These are phyloP conservation scores for Laspeyria flexula DNA, from an alignment of 2,888 invertebrate genomes.

Conservation along the genomic window DNA sequence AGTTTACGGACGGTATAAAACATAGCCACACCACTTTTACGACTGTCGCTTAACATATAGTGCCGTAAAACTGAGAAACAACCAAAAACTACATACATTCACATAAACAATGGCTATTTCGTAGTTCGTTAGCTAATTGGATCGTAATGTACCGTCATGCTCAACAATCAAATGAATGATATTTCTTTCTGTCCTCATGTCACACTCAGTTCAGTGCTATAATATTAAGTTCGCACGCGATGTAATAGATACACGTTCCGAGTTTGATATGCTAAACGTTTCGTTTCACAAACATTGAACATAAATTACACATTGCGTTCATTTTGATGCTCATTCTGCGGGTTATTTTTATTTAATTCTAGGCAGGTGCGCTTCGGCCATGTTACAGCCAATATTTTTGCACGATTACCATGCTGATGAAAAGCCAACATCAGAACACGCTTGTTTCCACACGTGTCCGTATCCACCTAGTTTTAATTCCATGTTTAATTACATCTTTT, in stretches of 20 bases:
- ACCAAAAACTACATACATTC: slow-evolving; percentile 64
- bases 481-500: slow-evolving; percentile 60
- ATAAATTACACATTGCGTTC: slow-evolving; percentile 68
- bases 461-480: slow-evolving; percentile 65
- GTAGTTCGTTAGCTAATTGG: slow-evolving; percentile 76
- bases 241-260: slow-evolving; percentile 27
- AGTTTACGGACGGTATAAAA: slow-evolving; percentile 78
- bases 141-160: slow-evolving; percentile 62
- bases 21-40: slow-evolving; percentile 75
- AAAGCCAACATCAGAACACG: slow-evolving; percentile 79
- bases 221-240: slow-evolving; percentile 36
- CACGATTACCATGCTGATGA: slow-evolving; percentile 85
- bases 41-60: slow-evolving; percentile 79
- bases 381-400: slow-evolving; percentile 80
- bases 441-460: slow-evolving; percentile 53
- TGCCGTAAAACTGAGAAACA: slow-evolving; percentile 72
- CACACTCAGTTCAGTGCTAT: slow-evolving; percentile 18
- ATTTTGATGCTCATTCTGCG: slow-evolving; percentile 67
- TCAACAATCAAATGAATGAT: slow-evolving; percentile 56
- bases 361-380: slow-evolving; percentile 74
- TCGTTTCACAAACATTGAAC: slow-evolving; percentile 64
- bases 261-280: slow-evolving; percentile 63
- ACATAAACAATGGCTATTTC: slow-evolving; percentile 70
- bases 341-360: slow-evolving; percentile 85
- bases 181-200: slow-evolving; percentile 44